phyloP scores from a whole-genome alignment of 2,888 invertebrate genomes.

The Drosophila nr. medialis region DNA sequence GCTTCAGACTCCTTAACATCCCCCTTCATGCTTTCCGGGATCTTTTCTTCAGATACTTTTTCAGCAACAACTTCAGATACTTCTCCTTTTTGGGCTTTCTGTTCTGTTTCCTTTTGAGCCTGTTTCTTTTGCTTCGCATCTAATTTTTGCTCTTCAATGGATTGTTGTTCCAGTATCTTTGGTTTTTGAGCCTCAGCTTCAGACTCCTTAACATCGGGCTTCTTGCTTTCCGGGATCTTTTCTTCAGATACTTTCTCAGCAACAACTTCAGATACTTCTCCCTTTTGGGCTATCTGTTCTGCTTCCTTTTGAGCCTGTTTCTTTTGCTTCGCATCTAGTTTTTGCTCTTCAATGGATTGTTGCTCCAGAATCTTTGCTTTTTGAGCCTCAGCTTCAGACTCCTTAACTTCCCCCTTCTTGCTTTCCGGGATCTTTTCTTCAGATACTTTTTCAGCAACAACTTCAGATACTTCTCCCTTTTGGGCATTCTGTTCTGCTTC shows the following conservation, averaged over 20 bases:
- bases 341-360: conserved; percentile 18
- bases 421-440: conserved; percentile 21
- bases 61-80: conserved; percentile 1
- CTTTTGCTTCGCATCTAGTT: not conserved
- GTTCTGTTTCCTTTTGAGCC: not conserved
- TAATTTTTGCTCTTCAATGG: not conserved
- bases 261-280: not conserved
- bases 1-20: not conserved
- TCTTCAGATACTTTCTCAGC: not conserved
- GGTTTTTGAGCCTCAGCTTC: not conserved
- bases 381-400: conserved; percentile 19
- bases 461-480: conserved; percentile 1
- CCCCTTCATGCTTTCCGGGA: not conserved
- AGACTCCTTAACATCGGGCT: not conserved
- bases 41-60: not conserved
- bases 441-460: conserved; percentile 5
- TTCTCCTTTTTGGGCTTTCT: not conserved
- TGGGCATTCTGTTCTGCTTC: not conserved
- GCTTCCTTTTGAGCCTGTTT: not conserved
- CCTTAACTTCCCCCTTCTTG: conserved; percentile 33
- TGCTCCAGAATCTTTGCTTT: conserved; percentile 5
- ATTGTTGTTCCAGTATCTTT: not conserved
- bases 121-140: not conserved
- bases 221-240: not conserved
- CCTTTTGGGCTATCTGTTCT: not conserved